phyloP scores from a whole-genome alignment of 2,113 vertebrate species.

The Panurus biarmicus region DNA sequence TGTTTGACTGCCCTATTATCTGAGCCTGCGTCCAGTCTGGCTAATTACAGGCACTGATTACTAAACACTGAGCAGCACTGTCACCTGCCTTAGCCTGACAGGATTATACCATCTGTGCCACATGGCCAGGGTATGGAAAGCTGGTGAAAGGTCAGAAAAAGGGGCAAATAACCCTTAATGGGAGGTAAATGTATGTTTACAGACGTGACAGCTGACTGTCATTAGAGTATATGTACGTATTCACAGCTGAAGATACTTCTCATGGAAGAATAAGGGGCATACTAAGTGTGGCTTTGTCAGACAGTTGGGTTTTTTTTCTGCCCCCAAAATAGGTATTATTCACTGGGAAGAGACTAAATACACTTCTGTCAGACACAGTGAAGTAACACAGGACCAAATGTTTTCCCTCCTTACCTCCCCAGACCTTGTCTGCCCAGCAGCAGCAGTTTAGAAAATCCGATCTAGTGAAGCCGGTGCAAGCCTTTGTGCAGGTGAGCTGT shows the following conservation, averaged over 20 bases:
- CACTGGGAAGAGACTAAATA: neutral
- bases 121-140: slow-evolving; percentile 70
- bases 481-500: neutral
- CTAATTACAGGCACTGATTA: slow-evolving; percentile 91
- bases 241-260: slow-evolving; percentile 63
- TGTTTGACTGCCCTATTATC: slow-evolving; percentile 81
- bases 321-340: neutral
- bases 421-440: neutral
- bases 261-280: slow-evolving; percentile 9
- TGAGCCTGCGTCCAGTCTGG: slow-evolving; percentile 73
- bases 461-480: neutral
- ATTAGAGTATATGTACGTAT: slow-evolving; percentile 32
- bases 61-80: slow-evolving; percentile 74
- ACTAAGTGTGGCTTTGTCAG: neutral
- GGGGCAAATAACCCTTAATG: slow-evolving; percentile 70
- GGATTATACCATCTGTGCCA: slow-evolving; percentile 88
- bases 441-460: neutral
- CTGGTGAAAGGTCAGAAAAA: slow-evolving; percentile 70
- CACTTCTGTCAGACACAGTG: neutral
- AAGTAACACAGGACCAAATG: neutral
- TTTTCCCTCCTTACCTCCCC: neutral
- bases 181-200: slow-evolving; percentile 74
- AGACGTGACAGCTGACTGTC: slow-evolving; percentile 73
- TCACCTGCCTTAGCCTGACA: slow-evolving; percentile 85
- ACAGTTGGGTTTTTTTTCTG: neutral